Evolutionary conservation across 2,113 vertebrate genomes (phyloP), one percentile per base, ranked within the genome.

Genomic region (Prochilodus magdalenae): DNA sequence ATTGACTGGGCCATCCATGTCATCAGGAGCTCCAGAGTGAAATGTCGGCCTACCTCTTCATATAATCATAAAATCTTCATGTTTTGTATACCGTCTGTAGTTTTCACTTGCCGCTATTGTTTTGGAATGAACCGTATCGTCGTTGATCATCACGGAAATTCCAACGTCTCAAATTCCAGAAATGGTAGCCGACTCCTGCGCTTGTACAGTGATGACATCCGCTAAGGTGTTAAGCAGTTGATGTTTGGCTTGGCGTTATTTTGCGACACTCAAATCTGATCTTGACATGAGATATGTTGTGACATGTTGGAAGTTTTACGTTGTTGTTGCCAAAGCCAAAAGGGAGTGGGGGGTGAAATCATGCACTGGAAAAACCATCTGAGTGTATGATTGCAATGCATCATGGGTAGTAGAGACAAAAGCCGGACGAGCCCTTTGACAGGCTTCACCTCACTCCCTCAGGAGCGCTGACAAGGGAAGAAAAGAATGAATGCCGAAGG

Each of bases 401-500:
- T 87, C 83, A 60, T 62, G 79, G 86, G 83, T 81, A 80, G 75
- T 27, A 76, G 69, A 63, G 75, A 82, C 71, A 83, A 75, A 87
- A 72, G 53, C 73, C 27, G 16, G 80, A 86, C 57, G 24, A 59
- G 6, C 73, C 81, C 67, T 84, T 83, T 70, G 81, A 71, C 83
- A 88, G 82, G 80, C 84, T 75, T 53, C 77, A 75, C 84, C 80
- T 83, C 73, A 69, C 60, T 83, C 82, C 60, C 67, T 59, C 75
- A 79, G 80, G 75, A 76, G 78, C 16, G 8, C 60, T 89, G 90
- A 89, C 90, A 84, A 88, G 85, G 73, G 73, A 75, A 88, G 88
- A 91, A 90, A 90, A 77, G 79, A 89, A 87, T 87, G 85, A 91
- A 86, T 80, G 89, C 85, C 86, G 79, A 88, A 86, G 89, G 87